Percentiles rank a stretch among this genome's conserved stretches.
Evolutionary conservation across 35 echinoderm and acorn worm species (phyloP).

Genomic region (Eucidaris tribuloides): DNA sequence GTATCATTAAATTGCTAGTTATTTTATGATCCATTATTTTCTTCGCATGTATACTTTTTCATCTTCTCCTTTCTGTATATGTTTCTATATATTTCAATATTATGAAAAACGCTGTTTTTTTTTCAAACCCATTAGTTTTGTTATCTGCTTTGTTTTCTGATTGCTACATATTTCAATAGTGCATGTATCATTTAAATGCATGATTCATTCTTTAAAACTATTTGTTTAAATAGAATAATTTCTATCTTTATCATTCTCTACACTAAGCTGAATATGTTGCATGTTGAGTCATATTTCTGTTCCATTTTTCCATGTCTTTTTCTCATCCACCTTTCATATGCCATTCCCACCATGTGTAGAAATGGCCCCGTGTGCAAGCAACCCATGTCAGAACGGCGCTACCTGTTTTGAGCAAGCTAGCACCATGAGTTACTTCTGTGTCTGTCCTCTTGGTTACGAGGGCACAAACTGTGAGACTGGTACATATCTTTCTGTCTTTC

Average conservation of each 20-base stretch:
- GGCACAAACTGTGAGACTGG: constrained; percentile 34
- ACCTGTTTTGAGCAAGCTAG: constrained; percentile 18
- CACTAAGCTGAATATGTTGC: neutral
- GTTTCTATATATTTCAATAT: neutral
- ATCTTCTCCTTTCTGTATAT: neutral
- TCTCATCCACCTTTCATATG: neutral
- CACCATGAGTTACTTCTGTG: constrained; percentile 3
- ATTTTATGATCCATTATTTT: neutral
- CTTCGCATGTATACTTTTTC: too few species aligned
- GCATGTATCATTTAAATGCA: neutral
- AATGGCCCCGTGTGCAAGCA: neutral
- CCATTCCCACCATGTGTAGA: neutral
- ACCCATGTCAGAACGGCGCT: constrained; percentile 28
- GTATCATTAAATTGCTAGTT: neutral
- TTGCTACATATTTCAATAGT: neutral
- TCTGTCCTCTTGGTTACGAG: constrained; percentile 24
- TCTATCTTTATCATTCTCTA: neutral
- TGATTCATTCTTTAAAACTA: neutral
- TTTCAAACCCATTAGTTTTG: neutral
- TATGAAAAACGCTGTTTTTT: neutral
- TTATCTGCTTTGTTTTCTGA: neutral
- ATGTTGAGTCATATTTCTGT: neutral
- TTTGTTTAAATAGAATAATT: neutral
- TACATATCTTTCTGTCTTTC: constrained; percentile 23
- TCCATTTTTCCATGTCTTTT: neutral